Evolutionary conservation across 2,797 vertebrate species (phyloP), one percentile per base, ranked within the genome.

Genomic region (Ambastaia sidthimunki): DNA sequence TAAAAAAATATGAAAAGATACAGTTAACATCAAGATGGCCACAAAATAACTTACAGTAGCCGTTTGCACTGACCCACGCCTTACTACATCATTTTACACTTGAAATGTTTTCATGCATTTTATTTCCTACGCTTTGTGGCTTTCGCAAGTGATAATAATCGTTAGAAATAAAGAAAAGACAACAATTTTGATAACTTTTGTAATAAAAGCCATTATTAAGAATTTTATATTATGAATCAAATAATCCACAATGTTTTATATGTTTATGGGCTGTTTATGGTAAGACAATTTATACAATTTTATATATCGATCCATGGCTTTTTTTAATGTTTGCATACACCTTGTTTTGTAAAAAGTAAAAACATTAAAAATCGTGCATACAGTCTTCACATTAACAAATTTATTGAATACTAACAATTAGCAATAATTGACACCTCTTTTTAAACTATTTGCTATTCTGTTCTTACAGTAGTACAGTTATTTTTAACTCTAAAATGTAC

Each of bases 1-100:
- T 19, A 41, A 48, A 81, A 74, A 81, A 66, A 74, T 60, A 75
- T n/a, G 52, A 55, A 79, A 82, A 80, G 50, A 55, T 76, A 37
- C 63, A 18, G 31, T 15, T 28, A 47, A 76, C 60, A 54, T 18
- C 28, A 34, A 48, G n/a, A 25, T 47, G 21, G 71, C 21, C 37
- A 60, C 57, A 41, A 59, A 72, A 19, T 31, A 25, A 44, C 34
- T 44, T 63, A 50, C 47, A 41, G 74, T 19, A 47, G 74, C 34
- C 50, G 7, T 60, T 69, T 11, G 68, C 54, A 31, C 44, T 21
- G 12, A 77, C 16, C 37, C 18, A 63, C 16, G 11, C 52, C 52
- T 41, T n/a, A 74, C 71, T 48, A 74, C 21, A 44, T 2, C 41
- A 44, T 44, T 37, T n/a, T 37, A 74, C 71, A 47, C 25, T 28